Evolutionary conservation across 1,140 invertebrate species (phyloP).

Genomic region (Globodera rostochiensis): DNA sequence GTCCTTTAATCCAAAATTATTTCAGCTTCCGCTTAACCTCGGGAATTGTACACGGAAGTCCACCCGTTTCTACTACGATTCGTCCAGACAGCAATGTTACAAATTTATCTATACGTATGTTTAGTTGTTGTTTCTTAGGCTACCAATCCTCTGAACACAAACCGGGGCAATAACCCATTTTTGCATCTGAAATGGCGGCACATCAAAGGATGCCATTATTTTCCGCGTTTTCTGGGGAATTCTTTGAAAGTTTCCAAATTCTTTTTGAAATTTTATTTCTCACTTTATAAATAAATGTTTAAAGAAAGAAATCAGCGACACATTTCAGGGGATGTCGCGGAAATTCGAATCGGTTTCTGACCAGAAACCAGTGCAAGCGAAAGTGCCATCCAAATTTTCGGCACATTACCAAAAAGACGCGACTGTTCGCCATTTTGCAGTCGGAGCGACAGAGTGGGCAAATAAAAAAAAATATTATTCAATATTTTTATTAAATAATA

Average conservation of each 20-base stretch:
- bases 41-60: constrained; percentile 39
- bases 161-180: no score
- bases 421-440: constrained; percentile 25
- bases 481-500: constrained; percentile 14
- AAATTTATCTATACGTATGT: constrained; percentile 45
- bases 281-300: no score
- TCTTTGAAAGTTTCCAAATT: no score
- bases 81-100: constrained; percentile 25
- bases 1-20: background rate
- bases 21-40: constrained; percentile 21
- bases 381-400: constrained; percentile 27
- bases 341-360: constrained; percentile 38
- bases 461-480: constrained; percentile 1
- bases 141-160: background rate
- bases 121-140: background rate
- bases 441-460: constrained; percentile 6
- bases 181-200: no score
- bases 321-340: constrained; percentile 43
- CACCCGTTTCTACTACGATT: constrained; percentile 44
- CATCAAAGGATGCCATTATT: no score
- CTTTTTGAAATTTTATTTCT: no score
- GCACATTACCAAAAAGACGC: constrained; percentile 24
- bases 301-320: no score
- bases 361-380: constrained; percentile 36
- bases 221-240: no score